phyloP scores from a whole-genome alignment of 2,797 vertebrate genomes.

The Periparus ater region DNA sequence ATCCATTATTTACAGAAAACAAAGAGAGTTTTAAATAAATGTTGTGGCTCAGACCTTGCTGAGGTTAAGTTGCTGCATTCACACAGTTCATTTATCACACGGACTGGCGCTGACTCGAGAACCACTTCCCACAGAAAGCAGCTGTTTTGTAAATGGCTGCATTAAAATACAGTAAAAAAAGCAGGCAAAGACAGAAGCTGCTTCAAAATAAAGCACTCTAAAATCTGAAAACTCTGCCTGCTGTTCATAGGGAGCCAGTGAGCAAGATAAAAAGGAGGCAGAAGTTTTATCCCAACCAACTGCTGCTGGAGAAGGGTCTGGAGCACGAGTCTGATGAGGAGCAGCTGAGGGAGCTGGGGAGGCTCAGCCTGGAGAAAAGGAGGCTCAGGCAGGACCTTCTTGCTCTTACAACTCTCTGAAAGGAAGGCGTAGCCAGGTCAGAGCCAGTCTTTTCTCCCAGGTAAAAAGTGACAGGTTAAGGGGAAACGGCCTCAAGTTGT shows the following conservation, averaged over 20 bases:
- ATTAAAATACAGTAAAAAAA: slow-evolving; percentile 22
- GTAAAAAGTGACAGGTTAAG: neutral
- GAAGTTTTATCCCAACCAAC: neutral
- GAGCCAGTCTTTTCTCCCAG: neutral
- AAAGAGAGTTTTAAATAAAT: slow-evolving; percentile 28
- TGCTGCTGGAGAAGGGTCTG: neutral
- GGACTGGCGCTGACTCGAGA: neutral
- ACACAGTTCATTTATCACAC: slow-evolving; percentile 32
- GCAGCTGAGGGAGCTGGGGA: neutral
- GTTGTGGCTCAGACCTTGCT: neutral
- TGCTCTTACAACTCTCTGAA: neutral
- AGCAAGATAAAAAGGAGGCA: neutral
- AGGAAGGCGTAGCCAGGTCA: neutral
- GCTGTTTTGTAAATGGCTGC: slow-evolving; percentile 38
- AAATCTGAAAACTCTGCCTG: neutral
- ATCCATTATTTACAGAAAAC: slow-evolving; percentile 30
- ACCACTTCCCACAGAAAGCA: slow-evolving; percentile 15
- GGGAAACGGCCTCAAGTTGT: neutral
- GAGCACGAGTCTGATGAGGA: neutral
- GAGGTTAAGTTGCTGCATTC: slow-evolving; percentile 33
- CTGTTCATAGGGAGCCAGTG: neutral
- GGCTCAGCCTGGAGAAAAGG: neutral
- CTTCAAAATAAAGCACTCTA: neutral
- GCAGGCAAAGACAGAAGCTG: neutral
- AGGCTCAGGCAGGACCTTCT: neutral